Evolutionary conservation across 2,797 vertebrate genomes (phyloP).

Genomic region (Halcyon badia): DNA sequence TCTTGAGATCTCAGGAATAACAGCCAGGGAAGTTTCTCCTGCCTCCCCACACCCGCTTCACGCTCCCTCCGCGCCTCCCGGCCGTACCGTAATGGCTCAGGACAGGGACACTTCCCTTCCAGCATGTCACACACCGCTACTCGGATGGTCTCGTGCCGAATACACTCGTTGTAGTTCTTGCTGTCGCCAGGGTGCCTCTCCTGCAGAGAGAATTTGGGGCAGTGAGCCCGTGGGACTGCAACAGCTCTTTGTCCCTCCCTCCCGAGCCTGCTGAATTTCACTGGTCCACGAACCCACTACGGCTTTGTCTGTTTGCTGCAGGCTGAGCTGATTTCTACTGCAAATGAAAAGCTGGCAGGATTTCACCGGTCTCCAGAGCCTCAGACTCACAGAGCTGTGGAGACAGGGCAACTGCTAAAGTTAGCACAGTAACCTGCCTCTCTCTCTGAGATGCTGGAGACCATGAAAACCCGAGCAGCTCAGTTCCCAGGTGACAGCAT

Average conservation of each 20-base stretch:
- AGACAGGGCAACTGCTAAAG: not conserved
- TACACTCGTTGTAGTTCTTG: slow-evolving; percentile 98
- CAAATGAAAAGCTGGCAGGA: not conserved
- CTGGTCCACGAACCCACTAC: not conserved
- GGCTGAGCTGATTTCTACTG: not conserved
- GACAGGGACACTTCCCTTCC: slow-evolving; percentile 94
- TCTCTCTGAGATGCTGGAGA: not conserved
- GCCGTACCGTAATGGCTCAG: slow-evolving; percentile 91
- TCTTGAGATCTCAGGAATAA: not conserved
- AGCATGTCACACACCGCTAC: slow-evolving; percentile 99
- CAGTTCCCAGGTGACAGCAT: not conserved
- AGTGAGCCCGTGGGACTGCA: not conserved
- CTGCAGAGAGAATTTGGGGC: slow-evolving; percentile 73
- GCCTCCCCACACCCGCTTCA: not conserved
- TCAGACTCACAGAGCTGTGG: not conserved
- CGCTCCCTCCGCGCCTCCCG: not conserved
- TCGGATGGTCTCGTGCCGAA: slow-evolving; percentile 96
- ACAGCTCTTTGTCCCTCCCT: not conserved
- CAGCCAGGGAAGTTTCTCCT: not conserved
- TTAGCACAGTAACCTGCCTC: not conserved
- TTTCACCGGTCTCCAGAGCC: not conserved
- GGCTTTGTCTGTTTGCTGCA: not conserved
- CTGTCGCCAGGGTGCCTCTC: slow-evolving; percentile 98
- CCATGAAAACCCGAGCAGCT: not conserved
- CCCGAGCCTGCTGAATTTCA: not conserved